These are phyloP conservation scores for Cantharis nigra DNA, from an alignment of 2,888 invertebrate species.

Conservation along the genomic window DNA sequence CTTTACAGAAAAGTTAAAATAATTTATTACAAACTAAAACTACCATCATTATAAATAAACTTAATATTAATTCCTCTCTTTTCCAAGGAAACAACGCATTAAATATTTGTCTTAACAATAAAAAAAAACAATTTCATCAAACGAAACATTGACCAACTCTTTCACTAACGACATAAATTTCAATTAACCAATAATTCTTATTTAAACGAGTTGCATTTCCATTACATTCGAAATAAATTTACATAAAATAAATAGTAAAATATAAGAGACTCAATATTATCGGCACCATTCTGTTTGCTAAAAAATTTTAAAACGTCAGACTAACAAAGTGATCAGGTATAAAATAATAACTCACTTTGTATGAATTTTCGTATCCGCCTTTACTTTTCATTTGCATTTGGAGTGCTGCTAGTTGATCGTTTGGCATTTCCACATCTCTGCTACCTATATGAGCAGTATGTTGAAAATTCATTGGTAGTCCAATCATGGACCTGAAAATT, in stretches of 20 bases:
- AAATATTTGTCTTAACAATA: constrained; percentile 5
- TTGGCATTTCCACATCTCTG: constrained; percentile 84
- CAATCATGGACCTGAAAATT: constrained; percentile 83
- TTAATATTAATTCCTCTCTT: not conserved
- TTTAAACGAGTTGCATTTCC: not conserved
- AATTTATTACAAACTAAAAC: not conserved
- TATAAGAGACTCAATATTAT: constrained; percentile 23
- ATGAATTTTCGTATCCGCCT: constrained; percentile 80
- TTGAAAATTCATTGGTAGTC: constrained; percentile 92
- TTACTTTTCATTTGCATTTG: constrained; percentile 96
- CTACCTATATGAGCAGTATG: constrained; percentile 93
- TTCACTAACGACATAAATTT: not conserved
- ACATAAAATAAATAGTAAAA: constrained; percentile 16
- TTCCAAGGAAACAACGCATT: not conserved
- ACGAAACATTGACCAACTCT: not conserved
- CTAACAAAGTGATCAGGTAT: not conserved
- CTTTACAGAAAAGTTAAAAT: constrained; percentile 7
- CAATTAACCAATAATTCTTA: not conserved
- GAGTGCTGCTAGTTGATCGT: constrained; percentile 81
- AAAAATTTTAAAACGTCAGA: not conserved
- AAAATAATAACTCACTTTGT: constrained; percentile 44
- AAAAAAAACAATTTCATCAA: constrained; percentile 3
- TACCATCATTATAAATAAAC: not conserved
- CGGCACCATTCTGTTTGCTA: constrained; percentile 39
- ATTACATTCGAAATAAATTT: constrained; percentile 16